Base-by-base conservation (phyloP, 2,888 invertebrate species). In the Prosapia bicincta region DNA sequence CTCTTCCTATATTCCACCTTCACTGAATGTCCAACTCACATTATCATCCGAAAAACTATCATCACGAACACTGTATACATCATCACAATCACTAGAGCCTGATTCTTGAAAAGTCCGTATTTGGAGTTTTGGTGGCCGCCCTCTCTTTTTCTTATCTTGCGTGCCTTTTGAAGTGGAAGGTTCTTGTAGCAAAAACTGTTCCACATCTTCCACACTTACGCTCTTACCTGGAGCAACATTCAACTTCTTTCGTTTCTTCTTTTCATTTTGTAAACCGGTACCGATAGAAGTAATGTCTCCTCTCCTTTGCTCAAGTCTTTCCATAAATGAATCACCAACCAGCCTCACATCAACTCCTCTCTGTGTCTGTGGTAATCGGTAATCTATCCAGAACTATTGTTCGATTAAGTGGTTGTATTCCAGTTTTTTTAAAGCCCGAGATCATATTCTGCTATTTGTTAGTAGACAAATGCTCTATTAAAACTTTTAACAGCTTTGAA, bases 401-500 rank as follows among this genome's bases (percentile, higher is more conserved):
- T 68, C 26, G 26, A 10, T 68, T 7, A 25, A 24, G 24, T 20
- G 74, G 74, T 9, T 24, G 3, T 24, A 74, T 30, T 7, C 74
- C 74, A 74, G 69, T 26, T 65, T 74, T 74, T 25, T 65, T 74
- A 25, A 74, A 69, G 6, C 69, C 69, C 54, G 74, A 24, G 7
- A 13, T 74, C 9, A 69, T 54, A 65, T 76, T 76, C 32, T 32
- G 69, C 66, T 65, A 28, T 32, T 66, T 30, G 65, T 26, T 69
- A 26, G 69, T 66, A 24, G 54, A 71, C 15, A 77, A 38, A 7
- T 74, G 65, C 15, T 67, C 28, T 28, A 77, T 30, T 6, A 71
- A 26, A 24, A 20, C 67, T 28, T 26, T 73, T 0, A 78, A 75
- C 25, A 78, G 68, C 38, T 69, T 26, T 3, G 78, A 77, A 20